Base-by-base conservation (phyloP, 1,140 invertebrate genomes). In the Platorchestia sp. region DNA sequence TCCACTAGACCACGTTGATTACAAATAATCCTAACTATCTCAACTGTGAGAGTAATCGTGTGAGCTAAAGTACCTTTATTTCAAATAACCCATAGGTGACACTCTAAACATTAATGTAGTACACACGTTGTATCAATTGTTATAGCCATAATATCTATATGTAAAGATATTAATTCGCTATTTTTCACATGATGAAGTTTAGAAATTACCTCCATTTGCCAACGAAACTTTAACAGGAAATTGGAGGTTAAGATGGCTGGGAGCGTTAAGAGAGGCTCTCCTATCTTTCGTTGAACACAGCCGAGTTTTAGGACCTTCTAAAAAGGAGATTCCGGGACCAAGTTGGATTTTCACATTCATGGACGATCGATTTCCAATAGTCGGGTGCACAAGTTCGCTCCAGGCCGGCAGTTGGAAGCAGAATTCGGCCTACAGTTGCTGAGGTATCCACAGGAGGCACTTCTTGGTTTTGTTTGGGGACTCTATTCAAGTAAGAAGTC, bases 331-430 rank as follows among this genome's bases (percentile, higher is more conserved):
- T 89, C 41, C 87, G 87, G 43, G 5, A 44, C 87, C 87, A 89
- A 89, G 87, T 89, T 93, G 91, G 44, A 44, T 44, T 40, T 93
- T 40, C 19, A 44, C 91, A 93, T 93, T 93, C 91, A 93, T 93
- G 91, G 91, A 40, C 91, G 91, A 93, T 93, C 91, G 91, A 93
- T 93, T 93, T 93, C 47, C 91, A 93, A 93, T 93, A 93, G 91
- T 27, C 6, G 91, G 91, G 87, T 14, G 86, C 6, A 27, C 44
- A 93, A 93, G 44, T 93, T 93, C 91, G 44, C 36, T 44, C 22
- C 44, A 42, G 43, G 91, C 89, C 44, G 91, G 87, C 87, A 89
- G 59, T 75, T 75, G 59, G 59, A 75, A 75, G 7, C 59, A 75
- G 59, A 75, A 75, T 75, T 75, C 27, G 59, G 59, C 27, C 59